Conservation (phyloP, 2,888 invertebrate genomes). For the Campopleginae sp. region DNA sequence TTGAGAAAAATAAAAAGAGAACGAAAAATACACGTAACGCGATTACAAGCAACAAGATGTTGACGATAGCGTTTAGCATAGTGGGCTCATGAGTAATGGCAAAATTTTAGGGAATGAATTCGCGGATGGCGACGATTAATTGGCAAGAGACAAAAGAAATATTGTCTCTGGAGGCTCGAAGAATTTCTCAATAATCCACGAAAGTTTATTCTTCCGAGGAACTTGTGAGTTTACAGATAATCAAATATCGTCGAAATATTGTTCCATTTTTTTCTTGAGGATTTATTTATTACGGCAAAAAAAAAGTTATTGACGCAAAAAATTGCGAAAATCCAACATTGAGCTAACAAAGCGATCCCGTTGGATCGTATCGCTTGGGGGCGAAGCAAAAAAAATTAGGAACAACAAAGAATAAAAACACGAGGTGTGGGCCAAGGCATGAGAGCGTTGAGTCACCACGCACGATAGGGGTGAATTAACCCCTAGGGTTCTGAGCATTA, state of each 20-base stretch:
- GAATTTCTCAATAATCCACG: background rate
- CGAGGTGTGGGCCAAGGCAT: background rate
- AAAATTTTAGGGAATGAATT: background rate
- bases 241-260: background rate
- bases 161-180: background rate
- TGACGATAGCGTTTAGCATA: background rate
- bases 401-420: background rate
- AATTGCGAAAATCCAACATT: background rate
- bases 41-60: background rate
- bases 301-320: background rate
- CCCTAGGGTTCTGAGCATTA: background rate
- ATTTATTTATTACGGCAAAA: background rate
- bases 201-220: background rate
- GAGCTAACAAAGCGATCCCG: background rate
- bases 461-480: slow-evolving; percentile 5
- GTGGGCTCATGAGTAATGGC: background rate
- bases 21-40: background rate
- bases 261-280: background rate
- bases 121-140: background rate
- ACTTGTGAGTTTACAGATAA: background rate
- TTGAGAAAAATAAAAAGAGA: background rate
- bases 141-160: background rate
- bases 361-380: background rate
- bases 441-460: background rate
- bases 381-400: background rate